A percentile compares a stretch with the other conserved stretches of the same genome.
phyloP scores from a whole-genome alignment of 1,140 invertebrate species.

The roundworm (Caenorhabditis elegans) region DNA sequence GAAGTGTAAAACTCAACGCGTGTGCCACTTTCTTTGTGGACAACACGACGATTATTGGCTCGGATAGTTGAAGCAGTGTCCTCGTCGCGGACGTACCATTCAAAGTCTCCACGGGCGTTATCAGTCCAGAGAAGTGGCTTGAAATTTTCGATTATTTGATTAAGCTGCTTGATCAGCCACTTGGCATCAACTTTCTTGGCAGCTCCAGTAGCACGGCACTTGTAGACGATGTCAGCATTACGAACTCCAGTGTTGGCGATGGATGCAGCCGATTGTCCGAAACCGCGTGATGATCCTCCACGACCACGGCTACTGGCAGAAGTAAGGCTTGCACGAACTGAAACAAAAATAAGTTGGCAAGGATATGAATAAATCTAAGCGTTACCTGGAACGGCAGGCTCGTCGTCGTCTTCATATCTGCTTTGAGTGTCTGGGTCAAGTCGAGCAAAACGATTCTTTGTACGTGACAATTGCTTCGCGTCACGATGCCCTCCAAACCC shows the following conservation, averaged over 20 bases:
- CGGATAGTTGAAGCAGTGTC: background rate
- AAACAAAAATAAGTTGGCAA: background rate
- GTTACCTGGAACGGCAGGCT: background rate
- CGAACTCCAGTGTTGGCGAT: background rate
- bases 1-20: background rate
- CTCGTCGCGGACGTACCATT: slow-evolving; percentile 2
- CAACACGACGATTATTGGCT: background rate
- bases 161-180: slow-evolving; percentile 14
- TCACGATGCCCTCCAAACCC: slow-evolving; percentile 1
- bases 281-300: background rate
- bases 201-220: background rate
- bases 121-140: background rate
- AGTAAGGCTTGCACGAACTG: background rate
- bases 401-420: slow-evolving; percentile 20
- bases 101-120: background rate
- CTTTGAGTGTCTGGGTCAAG: slow-evolving; percentile 11
- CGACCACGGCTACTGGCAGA: background rate
- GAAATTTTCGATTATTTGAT: slow-evolving; percentile 14
- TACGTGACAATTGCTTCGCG: background rate
- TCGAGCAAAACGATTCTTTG: background rate
- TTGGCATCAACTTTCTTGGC: background rate
- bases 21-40: background rate
- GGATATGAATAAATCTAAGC: background rate
- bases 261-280: background rate
- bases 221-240: slow-evolving; percentile 2